phyloP scores from a whole-genome alignment of 2,113 vertebrate genomes.

The Columbina picui region DNA sequence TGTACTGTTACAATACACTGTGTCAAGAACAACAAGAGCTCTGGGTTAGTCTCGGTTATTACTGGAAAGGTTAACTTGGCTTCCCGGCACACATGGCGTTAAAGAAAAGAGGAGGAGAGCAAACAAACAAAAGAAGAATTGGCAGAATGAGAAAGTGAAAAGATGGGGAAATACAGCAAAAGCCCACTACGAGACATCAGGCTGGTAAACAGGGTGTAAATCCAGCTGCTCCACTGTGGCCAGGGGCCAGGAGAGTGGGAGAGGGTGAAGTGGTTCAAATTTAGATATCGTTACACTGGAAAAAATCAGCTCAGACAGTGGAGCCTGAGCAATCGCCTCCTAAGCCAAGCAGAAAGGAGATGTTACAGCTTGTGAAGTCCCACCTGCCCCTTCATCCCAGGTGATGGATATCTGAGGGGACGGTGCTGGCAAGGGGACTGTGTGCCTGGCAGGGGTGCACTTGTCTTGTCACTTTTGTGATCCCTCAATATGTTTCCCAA shows the following conservation, averaged over 20 bases:
- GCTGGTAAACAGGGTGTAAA: slow-evolving; percentile 59
- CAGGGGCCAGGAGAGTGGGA: not conserved
- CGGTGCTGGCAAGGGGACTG: not conserved
- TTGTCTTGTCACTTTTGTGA: not conserved
- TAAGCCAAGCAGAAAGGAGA: not conserved
- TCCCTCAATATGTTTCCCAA: not conserved
- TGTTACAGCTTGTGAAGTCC: not conserved
- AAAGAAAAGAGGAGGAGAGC: slow-evolving; percentile 30
- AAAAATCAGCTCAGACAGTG: not conserved
- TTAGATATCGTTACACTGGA: not conserved
- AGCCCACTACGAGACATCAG: slow-evolving; percentile 1
- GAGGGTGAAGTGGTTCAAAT: not conserved
- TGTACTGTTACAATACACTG: slow-evolving; percentile 74
- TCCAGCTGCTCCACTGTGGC: slow-evolving; percentile 49
- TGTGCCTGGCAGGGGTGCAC: not conserved
- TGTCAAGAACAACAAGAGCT: slow-evolving; percentile 69
- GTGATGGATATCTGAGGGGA: not conserved
- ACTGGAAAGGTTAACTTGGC: slow-evolving; percentile 48
- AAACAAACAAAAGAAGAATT: slow-evolving; percentile 12
- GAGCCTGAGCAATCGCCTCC: not conserved
- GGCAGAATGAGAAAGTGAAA: slow-evolving; percentile 12
- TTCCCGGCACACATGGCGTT: slow-evolving; percentile 37
- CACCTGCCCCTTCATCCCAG: too few species aligned
- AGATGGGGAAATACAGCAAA: slow-evolving; percentile 58
- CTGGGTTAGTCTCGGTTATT: slow-evolving; percentile 64